Percentiles rank a stretch among this genome's conserved stretches.
These are phyloP conservation scores for Podarcis cretensis DNA, from an alignment of 2,113 vertebrate genomes.

Conservation along the genomic window DNA sequence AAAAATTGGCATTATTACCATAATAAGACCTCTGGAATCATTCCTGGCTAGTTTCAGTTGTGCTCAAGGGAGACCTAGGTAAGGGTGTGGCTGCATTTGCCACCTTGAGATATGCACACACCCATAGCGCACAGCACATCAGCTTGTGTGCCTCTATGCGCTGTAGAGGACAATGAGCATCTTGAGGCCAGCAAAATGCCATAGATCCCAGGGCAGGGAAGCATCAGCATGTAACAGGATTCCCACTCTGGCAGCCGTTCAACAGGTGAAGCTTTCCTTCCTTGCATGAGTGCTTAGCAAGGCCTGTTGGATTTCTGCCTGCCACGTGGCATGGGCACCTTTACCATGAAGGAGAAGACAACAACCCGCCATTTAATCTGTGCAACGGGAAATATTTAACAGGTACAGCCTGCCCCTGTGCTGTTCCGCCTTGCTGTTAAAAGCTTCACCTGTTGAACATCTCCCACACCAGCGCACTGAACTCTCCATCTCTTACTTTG, in stretches of 20 bases:
- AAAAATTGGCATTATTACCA: too few species aligned
- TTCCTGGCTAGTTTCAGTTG: too few species aligned
- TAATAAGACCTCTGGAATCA: too few species aligned
- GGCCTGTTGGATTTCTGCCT: neutral
- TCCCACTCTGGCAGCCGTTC: neutral
- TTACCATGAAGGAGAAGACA: neutral
- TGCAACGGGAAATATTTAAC: too few species aligned
- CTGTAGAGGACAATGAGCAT: neutral
- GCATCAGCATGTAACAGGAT: neutral
- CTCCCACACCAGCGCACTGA: neutral
- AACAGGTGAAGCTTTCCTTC: neutral
- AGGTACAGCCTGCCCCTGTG: neutral
- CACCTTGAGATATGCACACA: neutral
- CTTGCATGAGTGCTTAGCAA: neutral
- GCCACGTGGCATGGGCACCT: neutral
- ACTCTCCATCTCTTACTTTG: too few species aligned
- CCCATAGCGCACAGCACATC: neutral
- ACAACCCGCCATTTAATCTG: neutral
- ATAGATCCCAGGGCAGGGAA: neutral
- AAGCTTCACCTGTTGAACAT: neutral
- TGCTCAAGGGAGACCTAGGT: neutral
- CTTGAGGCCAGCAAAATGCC: neutral
- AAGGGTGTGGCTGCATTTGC: neutral
- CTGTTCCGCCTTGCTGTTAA: neutral
- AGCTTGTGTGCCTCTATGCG: too few species aligned